Base-by-base conservation (phyloP, 2,888 invertebrate species). In the Mesorhabditis sp. region DNA sequence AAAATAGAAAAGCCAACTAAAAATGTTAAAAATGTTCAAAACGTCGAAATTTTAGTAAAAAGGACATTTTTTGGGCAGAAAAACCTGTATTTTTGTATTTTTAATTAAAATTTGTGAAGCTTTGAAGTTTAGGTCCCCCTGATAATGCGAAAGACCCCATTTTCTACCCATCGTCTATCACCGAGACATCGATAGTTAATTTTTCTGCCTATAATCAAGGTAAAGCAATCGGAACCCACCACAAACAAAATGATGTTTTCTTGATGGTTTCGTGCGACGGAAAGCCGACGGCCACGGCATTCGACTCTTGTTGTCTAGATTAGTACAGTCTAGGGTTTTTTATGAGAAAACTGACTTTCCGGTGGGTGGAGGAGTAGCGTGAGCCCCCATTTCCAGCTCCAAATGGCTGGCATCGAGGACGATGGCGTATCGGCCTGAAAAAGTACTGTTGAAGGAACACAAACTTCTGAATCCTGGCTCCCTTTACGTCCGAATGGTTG, bases 331-430 rank as follows among this genome's bases (percentile, higher is more conserved):
- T 50, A 50, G 7, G 58, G n/a, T 50, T 50, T 13, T 15, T 7
- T 5, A 28, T 28, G 28, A 28, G 28, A 28, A 28, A 28, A 67
- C 70, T 6, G 72, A 72, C 71, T 74, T 77, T 6, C 69, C 70
- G 0, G 75, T 69, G 4, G 77, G 74, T 15, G 77, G 77, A 7
- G 89, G 89, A n/a, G 85, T 82, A 0, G 89, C 86, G 74, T 89
- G 88, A 43, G 87, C 86, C 62, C 84, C 81, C 5, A 90, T 80
- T 4, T 89, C 76, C 74, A 89, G 87, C 75, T 87, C 87, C 71
- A 87, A 92, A 86, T 93, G 93, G 62, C 90, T 89, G 81, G 93
- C 93, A 84, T 94, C 93, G 63, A 94, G 87, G n/a, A 92, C 91
- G 4, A 93, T 91, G 72, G 92, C 91, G 87, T 94, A 83, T 65